phyloP scores from a whole-genome alignment of 2,888 invertebrate genomes.

The Ischnus inquisitorius region DNA sequence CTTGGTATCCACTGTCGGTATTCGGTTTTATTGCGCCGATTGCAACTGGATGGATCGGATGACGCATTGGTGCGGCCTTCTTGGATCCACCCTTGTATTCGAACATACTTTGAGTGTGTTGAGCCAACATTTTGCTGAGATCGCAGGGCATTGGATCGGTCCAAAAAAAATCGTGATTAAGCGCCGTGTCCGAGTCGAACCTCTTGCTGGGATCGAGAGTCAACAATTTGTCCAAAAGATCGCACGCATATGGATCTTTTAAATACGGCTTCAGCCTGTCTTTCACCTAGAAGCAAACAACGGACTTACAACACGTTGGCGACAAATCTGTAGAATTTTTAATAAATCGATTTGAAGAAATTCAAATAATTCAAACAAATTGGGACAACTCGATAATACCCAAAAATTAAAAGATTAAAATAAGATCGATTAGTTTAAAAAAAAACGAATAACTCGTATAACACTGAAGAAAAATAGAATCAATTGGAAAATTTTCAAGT shows the following conservation, averaged over 20 bases:
- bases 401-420: no score
- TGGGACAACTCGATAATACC: no score
- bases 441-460: no score
- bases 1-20: conserved; percentile 94
- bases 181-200: conserved; percentile 95
- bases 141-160: conserved; percentile 98
- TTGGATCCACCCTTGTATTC: conserved; percentile 94
- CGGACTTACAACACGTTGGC: no score
- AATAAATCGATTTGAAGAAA: no score
- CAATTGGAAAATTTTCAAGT: no score
- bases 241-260: conserved; percentile 96
- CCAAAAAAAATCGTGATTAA: conserved; percentile 99
- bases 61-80: conserved; percentile 91
- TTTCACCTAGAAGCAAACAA: conserved; percentile 87
- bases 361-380: no score
- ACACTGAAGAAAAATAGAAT: no score
- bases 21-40: conserved; percentile 86
- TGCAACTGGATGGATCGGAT: conserved; percentile 89
- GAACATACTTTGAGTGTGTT: conserved; percentile 97
- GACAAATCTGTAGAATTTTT: no score
- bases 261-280: conserved; percentile 95
- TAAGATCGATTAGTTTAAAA: no score
- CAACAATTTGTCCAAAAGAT: conserved; percentile 95
- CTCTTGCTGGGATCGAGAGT: conserved; percentile 96
- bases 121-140: conserved; percentile 95